Percentiles rank a stretch among this genome's conserved stretches.
Evolutionary conservation across 2,113 vertebrate genomes (phyloP).

Genomic region (Eidolon helvum): DNA sequence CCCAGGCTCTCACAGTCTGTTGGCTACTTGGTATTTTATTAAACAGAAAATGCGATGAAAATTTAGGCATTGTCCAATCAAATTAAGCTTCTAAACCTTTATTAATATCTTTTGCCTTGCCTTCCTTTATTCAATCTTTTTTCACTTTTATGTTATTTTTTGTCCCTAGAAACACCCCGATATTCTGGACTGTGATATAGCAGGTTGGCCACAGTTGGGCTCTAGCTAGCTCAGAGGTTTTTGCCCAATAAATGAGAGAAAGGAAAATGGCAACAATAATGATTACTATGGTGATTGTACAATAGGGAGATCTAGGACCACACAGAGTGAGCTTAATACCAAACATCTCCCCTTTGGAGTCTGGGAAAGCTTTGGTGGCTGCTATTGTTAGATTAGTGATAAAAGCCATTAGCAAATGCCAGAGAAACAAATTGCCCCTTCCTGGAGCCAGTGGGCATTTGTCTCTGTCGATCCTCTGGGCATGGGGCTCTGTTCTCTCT

Average conservation of each 20-base stretch:
- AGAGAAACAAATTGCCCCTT: conserved; percentile 51
- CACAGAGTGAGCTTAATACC: not conserved
- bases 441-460: conserved; percentile 45
- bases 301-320: not conserved
- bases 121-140: not conserved
- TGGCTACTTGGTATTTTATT: not conserved
- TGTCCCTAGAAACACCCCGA: not conserved
- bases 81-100: not conserved
- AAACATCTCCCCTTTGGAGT: not conserved
- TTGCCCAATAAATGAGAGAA: not conserved
- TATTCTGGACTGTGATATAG: not conserved
- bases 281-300: not conserved
- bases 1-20: not conserved
- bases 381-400: conserved; percentile 23
- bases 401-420: conserved; percentile 44
- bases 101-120: not conserved
- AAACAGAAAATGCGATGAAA: not conserved
- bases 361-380: not conserved
- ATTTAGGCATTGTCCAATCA: not conserved
- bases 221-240: not conserved
- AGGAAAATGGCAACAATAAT: not conserved
- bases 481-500: conserved; percentile 3
- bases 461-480: conserved; percentile 52
- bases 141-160: not conserved
- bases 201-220: not conserved